Conservation (phyloP, 2,797 vertebrate species). For the Epinephelus coioides region DNA sequence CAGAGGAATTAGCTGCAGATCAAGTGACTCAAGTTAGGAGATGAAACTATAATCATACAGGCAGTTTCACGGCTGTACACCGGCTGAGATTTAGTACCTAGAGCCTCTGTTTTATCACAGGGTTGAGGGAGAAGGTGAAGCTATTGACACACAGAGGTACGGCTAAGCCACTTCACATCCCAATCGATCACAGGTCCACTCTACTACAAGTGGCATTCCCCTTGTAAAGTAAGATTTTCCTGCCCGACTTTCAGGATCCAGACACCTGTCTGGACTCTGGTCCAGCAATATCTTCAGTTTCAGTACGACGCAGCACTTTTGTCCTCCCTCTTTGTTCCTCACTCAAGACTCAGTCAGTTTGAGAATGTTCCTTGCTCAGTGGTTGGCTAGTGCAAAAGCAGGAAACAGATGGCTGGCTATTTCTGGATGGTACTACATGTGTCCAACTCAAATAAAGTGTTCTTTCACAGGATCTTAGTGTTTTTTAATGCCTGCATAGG, state of each 20-base stretch:
- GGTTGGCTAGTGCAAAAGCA: conserved; percentile 61
- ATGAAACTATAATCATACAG: background rate
- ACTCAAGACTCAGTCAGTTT: conserved; percentile 31
- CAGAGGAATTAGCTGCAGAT: background rate
- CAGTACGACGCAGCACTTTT: conserved; percentile 7
- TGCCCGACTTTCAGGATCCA: conserved; percentile 43
- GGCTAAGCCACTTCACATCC: conserved; percentile 82
- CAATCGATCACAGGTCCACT: conserved; percentile 79
- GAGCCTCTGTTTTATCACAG: conserved; percentile 60
- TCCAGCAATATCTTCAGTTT: conserved; percentile 24
- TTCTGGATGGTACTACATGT: conserved; percentile 65
- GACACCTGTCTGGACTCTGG: conserved; percentile 34
- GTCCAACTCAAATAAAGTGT: conserved; percentile 71
- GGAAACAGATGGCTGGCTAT: conserved; percentile 77
- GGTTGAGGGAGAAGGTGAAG: conserved; percentile 70
- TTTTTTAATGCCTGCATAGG: conserved; percentile 58
- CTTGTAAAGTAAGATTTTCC: conserved; percentile 41
- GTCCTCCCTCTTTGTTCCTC: conserved; percentile 49
- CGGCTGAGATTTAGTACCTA: conserved; percentile 9
- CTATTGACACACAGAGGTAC: conserved; percentile 77
- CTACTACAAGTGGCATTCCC: conserved; percentile 61
- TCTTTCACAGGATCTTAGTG: conserved; percentile 58
- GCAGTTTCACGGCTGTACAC: background rate
- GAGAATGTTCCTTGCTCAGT: conserved; percentile 45
- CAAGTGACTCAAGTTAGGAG: background rate